A percentile compares a stretch with the other conserved stretches of the same genome.
phyloP scores from a whole-genome alignment of 2,797 vertebrate species.

The Rachycentron canadum region DNA sequence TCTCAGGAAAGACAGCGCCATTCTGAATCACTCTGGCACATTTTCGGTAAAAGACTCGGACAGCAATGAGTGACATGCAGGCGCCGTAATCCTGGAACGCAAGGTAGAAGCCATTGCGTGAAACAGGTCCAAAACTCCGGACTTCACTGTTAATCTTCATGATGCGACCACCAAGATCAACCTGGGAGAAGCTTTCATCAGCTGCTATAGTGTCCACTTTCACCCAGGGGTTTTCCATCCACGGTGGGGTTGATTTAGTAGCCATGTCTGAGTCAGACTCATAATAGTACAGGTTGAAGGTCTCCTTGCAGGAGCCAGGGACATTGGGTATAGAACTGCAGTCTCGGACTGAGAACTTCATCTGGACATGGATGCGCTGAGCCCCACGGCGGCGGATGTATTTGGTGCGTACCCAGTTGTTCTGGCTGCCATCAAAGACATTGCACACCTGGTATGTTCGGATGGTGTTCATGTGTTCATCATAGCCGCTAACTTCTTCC shows the following conservation, averaged over 20 bases:
- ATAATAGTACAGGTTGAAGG: slow-evolving; percentile 96
- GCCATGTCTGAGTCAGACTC: slow-evolving; percentile 92
- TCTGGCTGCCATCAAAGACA: slow-evolving; percentile 94
- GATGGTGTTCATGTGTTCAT: slow-evolving; percentile 98
- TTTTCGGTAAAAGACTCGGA: slow-evolving; percentile 95
- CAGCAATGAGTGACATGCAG: slow-evolving; percentile 97
- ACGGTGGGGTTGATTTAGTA: slow-evolving; percentile 89
- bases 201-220: slow-evolving; percentile 98
- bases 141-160: slow-evolving; percentile 99
- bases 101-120: slow-evolving; percentile 93
- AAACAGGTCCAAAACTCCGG: slow-evolving; percentile 95
- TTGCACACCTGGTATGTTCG: slow-evolving; percentile 98
- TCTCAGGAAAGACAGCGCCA: slow-evolving; percentile 93
- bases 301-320: slow-evolving; percentile 97
- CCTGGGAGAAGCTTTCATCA: slow-evolving; percentile 97
- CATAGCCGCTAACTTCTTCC: slow-evolving; percentile 98
- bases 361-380: slow-evolving; percentile 96
- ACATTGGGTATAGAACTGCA: slow-evolving; percentile 96
- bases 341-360: slow-evolving; percentile 97
- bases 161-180: slow-evolving; percentile 93
- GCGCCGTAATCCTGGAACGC: slow-evolving; percentile 98
- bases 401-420: slow-evolving; percentile 97
- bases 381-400: slow-evolving; percentile 92
- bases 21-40: slow-evolving; percentile 92
- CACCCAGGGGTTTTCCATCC: slow-evolving; percentile 99